Conservation (phyloP, 2,113 vertebrate species). For the Edolisoma coerulescens region DNA sequence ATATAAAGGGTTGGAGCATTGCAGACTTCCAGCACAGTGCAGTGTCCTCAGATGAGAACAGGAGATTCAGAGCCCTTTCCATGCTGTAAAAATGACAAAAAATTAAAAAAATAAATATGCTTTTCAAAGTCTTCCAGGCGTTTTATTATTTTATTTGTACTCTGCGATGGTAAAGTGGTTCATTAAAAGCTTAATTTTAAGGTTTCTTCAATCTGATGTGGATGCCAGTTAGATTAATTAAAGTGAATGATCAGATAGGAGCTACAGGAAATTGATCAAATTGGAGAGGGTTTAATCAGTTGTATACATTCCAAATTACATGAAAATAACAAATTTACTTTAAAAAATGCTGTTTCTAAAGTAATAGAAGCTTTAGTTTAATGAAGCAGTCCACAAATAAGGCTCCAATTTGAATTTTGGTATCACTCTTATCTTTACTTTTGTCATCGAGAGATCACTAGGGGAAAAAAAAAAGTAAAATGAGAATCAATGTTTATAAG, state of each 20-base stretch:
- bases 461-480: background rate
- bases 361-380: slow-evolving; percentile 16
- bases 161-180: background rate
- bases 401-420: slow-evolving; percentile 12
- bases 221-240: slow-evolving; percentile 39
- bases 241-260: slow-evolving; percentile 27
- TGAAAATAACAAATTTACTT: background rate
- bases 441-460: background rate
- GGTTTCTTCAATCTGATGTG: slow-evolving; percentile 5
- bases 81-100: background rate
- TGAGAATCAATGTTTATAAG: slow-evolving; percentile 1
- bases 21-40: background rate
- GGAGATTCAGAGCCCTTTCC: slow-evolving; percentile 11
- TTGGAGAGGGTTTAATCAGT: slow-evolving; percentile 11
- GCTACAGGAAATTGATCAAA: slow-evolving; percentile 20
- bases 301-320: slow-evolving; percentile 11
- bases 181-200: slow-evolving; percentile 45
- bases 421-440: slow-evolving; percentile 10
- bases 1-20: background rate
- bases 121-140: background rate
- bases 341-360: slow-evolving; percentile 23
- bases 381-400: background rate
- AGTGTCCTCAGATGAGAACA: background rate
- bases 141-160: slow-evolving; percentile 37
- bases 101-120: background rate